Evolutionary conservation across 2,797 vertebrate genomes (phyloP).

Genomic region (Lacerta viridis): DNA sequence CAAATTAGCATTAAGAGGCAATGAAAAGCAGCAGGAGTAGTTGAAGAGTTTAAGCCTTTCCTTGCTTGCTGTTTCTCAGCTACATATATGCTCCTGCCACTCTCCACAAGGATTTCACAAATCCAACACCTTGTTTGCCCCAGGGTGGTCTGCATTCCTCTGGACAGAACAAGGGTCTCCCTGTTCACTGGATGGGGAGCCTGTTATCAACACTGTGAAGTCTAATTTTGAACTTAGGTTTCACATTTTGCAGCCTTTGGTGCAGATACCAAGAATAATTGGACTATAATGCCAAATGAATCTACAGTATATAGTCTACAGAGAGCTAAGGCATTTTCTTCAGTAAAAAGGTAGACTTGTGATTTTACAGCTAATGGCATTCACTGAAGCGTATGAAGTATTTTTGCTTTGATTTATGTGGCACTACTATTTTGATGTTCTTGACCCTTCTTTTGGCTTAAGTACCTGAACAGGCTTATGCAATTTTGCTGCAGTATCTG

Average conservation of each 20-base stretch:
- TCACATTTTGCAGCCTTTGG: slow-evolving; percentile 50
- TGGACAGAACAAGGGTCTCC: background rate
- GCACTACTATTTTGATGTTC: slow-evolving; percentile 48
- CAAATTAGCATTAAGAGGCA: background rate
- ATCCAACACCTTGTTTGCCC: background rate
- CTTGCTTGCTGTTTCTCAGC: background rate
- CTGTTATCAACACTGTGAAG: slow-evolving; percentile 38
- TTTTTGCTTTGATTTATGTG: background rate
- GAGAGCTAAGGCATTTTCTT: background rate
- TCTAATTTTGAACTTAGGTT: slow-evolving; percentile 37
- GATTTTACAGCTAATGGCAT: slow-evolving; percentile 18
- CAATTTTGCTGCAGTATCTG: slow-evolving; percentile 60
- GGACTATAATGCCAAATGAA: slow-evolving; percentile 25
- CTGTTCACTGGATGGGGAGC: slow-evolving; percentile 23
- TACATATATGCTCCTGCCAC: background rate
- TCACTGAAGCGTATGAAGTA: slow-evolving; percentile 18
- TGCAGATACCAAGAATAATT: slow-evolving; percentile 36
- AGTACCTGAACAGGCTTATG: slow-evolving; percentile 47
- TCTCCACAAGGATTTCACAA: background rate
- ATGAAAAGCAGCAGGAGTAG: background rate
- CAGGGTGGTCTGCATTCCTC: background rate
- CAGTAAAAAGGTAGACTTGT: slow-evolving; percentile 3
- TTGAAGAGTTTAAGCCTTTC: background rate
- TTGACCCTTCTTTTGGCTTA: slow-evolving; percentile 61
- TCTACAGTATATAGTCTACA: slow-evolving; percentile 12